Base-by-base conservation (phyloP, 2,888 invertebrate genomes). In the Gari tellinella region DNA sequence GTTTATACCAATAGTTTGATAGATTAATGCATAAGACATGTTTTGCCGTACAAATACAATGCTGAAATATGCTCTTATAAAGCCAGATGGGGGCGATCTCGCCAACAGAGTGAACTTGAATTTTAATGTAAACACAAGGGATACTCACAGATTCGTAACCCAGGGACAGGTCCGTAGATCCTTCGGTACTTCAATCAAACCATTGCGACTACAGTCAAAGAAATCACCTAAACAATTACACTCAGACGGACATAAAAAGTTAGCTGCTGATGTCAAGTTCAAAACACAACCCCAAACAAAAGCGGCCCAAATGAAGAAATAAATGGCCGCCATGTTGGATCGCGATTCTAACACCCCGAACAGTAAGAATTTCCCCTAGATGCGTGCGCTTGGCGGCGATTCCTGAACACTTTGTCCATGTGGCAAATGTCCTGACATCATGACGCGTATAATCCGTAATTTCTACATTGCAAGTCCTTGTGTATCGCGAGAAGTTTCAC, bases 81-180 rank as follows among this genome's bases (percentile, higher is more conserved):
- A 31, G 10, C 31, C 10, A 31, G 31, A 31, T 7, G 31, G 10
- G 31, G 31, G 31, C n/a, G 31, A 7, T 31, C 31, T 31, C 10
- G 31, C 31, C 10, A 10, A 31, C 4, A 31, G 5, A 31, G 31
- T 31, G 31, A 31, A 31, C 31, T 31, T 31, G 31, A 31, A 31
- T 31, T 31, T 31, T 51, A 23, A 21, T 53, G 53, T 53, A 53
- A 53, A 49, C 49, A 58, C 19, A 31, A 43, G n/a, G 21, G 38
- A 62, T 89, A 94, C 94, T 95, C 94, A 96, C 95, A 96, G 94
- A 90, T 94, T 94, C 93, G 94, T 94, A 91, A 95, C 95, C 95
- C 96, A 96, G 92, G 93, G 95, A 95, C 96, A 96, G 92, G 93
- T 93, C 72, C 96, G 96, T 91, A 96, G 93, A 92, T 94, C 92